Evolutionary conservation across 2,888 invertebrate genomes (phyloP).

Genomic region (Amitus sp.): DNA sequence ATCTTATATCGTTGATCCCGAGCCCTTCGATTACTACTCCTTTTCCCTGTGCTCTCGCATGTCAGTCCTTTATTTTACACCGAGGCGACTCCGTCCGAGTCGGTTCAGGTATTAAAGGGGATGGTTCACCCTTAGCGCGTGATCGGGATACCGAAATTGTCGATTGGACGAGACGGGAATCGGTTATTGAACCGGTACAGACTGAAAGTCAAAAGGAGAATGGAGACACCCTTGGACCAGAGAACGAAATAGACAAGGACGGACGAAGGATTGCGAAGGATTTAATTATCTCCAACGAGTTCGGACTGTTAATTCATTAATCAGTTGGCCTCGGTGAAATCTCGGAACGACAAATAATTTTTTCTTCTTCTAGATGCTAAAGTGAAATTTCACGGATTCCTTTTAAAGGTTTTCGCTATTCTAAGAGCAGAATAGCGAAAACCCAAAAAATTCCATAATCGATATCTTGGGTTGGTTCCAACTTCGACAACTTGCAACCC

Average conservation of each 20-base stretch:
- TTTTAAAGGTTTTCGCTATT: no score
- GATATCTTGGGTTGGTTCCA: no score
- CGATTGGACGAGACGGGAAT: conserved; percentile 52
- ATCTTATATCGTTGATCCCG: conserved; percentile 27
- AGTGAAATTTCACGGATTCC: no score
- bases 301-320: conserved; percentile 41
- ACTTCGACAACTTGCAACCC: no score
- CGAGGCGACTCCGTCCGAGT: conserved; percentile 57
- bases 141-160: conserved; percentile 61
- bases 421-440: no score
- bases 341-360: neutral
- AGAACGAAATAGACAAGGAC: conserved; percentile 15
- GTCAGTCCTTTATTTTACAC: conserved; percentile 63
- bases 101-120: conserved; percentile 61
- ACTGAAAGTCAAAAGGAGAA: conserved; percentile 39
- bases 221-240: conserved; percentile 17
- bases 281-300: conserved; percentile 40
- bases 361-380: no score
- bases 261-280: conserved; percentile 41
- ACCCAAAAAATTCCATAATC: no score
- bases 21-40: conserved; percentile 34
- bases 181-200: conserved; percentile 47
- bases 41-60: conserved; percentile 50
- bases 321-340: conserved; percentile 23
- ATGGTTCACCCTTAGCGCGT: conserved; percentile 59